Conservation (phyloP, 2,888 invertebrate genomes). For the Lasioglossum pauxillum region DNA sequence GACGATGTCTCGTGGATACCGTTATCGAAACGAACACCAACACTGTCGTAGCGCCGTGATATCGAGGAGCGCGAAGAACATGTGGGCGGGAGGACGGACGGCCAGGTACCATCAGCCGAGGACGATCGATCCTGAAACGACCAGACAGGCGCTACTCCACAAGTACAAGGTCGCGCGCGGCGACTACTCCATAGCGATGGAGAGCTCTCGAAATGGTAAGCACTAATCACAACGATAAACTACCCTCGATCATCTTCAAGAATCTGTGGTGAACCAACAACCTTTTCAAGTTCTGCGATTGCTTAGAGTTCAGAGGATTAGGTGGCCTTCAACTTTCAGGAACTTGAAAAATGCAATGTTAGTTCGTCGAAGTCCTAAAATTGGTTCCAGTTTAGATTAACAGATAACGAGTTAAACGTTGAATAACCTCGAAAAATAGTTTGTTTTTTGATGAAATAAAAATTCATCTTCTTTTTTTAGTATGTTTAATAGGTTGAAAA, state of each 20-base stretch:
- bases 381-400: too few species aligned
- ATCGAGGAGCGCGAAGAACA: slow-evolving; percentile 89
- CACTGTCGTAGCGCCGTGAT: slow-evolving; percentile 89
- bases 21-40: slow-evolving; percentile 45
- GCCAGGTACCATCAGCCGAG: slow-evolving; percentile 88
- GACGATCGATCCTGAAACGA: slow-evolving; percentile 90
- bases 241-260: not conserved
- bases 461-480: too few species aligned
- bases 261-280: not conserved
- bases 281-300: not conserved
- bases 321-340: not conserved
- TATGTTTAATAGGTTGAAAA: too few species aligned
- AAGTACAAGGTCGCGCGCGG: slow-evolving; percentile 87
- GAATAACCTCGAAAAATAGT: not conserved
- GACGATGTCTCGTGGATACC: not conserved
- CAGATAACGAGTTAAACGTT: not conserved
- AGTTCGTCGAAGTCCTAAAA: not conserved
- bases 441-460: not conserved
- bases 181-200: slow-evolving; percentile 83
- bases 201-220: slow-evolving; percentile 80
- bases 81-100: slow-evolving; percentile 89
- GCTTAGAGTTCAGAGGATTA: not conserved
- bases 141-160: slow-evolving; percentile 89
- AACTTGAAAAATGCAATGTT: not conserved
- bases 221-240: not conserved